These are phyloP conservation scores for Xanthia icteritia DNA, from an alignment of 2,888 invertebrate species.

Conservation along the genomic window DNA sequence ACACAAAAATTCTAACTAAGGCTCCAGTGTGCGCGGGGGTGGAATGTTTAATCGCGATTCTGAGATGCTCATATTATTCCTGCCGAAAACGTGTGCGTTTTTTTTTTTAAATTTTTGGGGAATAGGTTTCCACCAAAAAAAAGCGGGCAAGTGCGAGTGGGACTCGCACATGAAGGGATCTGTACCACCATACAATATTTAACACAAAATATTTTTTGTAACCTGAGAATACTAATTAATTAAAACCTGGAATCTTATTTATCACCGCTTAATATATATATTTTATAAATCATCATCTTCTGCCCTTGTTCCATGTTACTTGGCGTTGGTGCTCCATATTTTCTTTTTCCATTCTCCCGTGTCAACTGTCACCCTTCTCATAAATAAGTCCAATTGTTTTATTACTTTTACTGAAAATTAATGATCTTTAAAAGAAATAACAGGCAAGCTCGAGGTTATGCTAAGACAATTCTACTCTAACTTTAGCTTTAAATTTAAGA, in stretches of 20 bases:
- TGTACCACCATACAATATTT: not conserved
- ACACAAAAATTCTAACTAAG: not conserved
- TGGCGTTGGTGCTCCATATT: not conserved
- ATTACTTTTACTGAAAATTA: not conserved
- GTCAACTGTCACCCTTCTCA: not conserved
- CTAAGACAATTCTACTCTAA: slow-evolving; percentile 29
- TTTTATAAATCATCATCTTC: not conserved
- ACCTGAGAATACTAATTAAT: no score
- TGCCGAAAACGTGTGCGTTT: no score
- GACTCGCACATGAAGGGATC: not conserved
- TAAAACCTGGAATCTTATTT: not conserved
- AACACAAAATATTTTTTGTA: not conserved
- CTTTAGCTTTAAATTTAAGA: slow-evolving; percentile 46
- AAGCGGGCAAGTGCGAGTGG: not conserved
- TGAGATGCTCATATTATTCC: not conserved
- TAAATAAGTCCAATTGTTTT: not conserved
- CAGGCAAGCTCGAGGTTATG: slow-evolving; percentile 33
- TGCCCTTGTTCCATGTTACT: not conserved
- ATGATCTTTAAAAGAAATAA: not conserved
- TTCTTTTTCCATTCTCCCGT: not conserved
- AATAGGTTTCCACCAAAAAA: not conserved
- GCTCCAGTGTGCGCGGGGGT: not conserved
- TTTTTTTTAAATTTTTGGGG: not conserved
- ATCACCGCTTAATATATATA: not conserved
- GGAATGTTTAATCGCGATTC: not conserved